Percentiles rank a stretch among this genome's conserved stretches.
Evolutionary conservation across 2,888 invertebrate genomes (phyloP).

Genomic region (Oxycera nigricornis): DNA sequence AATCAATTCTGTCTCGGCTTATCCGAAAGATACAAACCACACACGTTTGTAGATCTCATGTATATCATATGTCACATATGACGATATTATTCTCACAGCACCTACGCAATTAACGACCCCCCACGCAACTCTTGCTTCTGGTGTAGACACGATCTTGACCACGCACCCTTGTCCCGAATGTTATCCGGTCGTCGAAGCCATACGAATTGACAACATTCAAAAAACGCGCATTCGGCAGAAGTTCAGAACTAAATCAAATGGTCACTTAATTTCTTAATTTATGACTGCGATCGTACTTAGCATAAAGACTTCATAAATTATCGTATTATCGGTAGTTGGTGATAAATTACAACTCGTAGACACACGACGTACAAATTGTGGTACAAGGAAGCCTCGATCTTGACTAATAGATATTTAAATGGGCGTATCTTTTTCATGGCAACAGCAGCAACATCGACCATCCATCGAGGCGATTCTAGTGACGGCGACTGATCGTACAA

Average conservation of each 20-base stretch:
- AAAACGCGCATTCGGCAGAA: constrained; percentile 1
- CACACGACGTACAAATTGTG: constrained; percentile 30
- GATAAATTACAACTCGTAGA: constrained; percentile 39
- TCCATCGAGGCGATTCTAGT: neutral
- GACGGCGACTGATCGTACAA: neutral
- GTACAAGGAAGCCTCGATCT: constrained; percentile 39
- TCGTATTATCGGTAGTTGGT: constrained; percentile 38
- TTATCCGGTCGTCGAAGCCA: neutral
- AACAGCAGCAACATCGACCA: neutral
- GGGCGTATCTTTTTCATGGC: constrained; percentile 26
- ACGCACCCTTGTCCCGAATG: constrained; percentile 9
- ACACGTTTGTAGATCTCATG: neutral
- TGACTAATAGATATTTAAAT: constrained; percentile 35
- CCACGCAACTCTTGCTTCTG: neutral
- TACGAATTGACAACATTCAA: constrained; percentile 1
- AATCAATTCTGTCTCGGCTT: neutral
- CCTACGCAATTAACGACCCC: constrained; percentile 16
- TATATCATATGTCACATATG: neutral
- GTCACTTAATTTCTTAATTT: constrained; percentile 35
- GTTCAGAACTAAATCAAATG: constrained; percentile 37
- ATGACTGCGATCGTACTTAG: constrained; percentile 32
- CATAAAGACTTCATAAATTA: constrained; percentile 40
- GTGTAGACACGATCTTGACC: constrained; percentile 12
- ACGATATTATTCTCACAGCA: constrained; percentile 26
- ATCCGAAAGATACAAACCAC: neutral